A percentile compares a stretch with the other conserved stretches of the same genome.
These are phyloP conservation scores for Mechanitis mazaeus DNA, from an alignment of 2,888 invertebrate genomes.

Conservation along the genomic window DNA sequence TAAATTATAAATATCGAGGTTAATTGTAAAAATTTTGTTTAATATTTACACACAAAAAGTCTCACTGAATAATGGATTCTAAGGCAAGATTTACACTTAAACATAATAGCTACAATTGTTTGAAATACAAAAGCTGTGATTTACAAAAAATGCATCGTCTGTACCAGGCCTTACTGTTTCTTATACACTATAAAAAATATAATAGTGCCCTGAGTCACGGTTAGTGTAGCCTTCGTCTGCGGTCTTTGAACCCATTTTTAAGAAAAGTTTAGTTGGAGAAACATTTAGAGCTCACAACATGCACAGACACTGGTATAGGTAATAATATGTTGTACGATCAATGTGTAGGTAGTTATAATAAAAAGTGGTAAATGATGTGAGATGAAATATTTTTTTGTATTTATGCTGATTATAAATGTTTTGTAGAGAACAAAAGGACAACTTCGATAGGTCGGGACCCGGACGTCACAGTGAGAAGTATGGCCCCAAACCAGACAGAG, in stretches of 20 bases:
- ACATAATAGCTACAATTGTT: no score
- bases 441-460: slow-evolving; percentile 60
- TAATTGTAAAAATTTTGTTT: no score
- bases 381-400: neutral
- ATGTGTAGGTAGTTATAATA: no score
- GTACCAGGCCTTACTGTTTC: slow-evolving; percentile 37
- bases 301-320: slow-evolving; percentile 45
- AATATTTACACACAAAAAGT: no score
- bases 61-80: no score
- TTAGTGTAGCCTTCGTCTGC: slow-evolving; percentile 52
- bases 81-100: no score
- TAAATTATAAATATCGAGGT: no score
- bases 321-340: slow-evolving; percentile 8
- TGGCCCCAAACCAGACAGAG: slow-evolving; percentile 42
- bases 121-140: no score
- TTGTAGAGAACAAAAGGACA: slow-evolving; percentile 57
- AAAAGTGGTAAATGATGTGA: slow-evolving; percentile 1
- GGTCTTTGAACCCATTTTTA: slow-evolving; percentile 56
- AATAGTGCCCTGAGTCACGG: slow-evolving; percentile 60
- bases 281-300: slow-evolving; percentile 41
- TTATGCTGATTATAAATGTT: slow-evolving; percentile 25
- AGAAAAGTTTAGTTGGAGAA: slow-evolving; percentile 35
- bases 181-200: slow-evolving; percentile 51
- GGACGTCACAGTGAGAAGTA: slow-evolving; percentile 65
- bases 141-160: neutral